Evolutionary conservation across 2,888 invertebrate species (phyloP).

Genomic region (Spilosoma lubricipeda): DNA sequence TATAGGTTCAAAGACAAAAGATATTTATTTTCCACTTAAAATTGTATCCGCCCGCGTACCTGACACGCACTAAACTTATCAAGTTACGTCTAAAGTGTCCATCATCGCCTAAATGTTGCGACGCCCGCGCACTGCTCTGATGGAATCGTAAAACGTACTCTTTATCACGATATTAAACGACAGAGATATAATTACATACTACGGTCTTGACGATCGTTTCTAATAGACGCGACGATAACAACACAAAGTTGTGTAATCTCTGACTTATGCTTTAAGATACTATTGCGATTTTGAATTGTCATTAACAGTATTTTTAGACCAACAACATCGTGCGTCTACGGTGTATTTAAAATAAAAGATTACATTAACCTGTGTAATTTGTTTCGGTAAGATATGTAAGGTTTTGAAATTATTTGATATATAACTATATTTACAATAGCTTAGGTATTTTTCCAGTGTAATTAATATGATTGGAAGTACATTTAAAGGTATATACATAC

Average conservation of each 20-base stretch:
- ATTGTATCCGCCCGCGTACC: slow-evolving; percentile 21
- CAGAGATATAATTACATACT: slow-evolving; percentile 36
- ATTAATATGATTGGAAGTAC: too few species aligned
- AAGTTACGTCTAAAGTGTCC: slow-evolving; percentile 65
- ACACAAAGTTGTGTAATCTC: slow-evolving; percentile 23
- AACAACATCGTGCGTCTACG: neutral
- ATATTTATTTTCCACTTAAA: neutral
- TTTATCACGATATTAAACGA: slow-evolving; percentile 60
- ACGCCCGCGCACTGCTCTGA: slow-evolving; percentile 55
- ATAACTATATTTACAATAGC: too few species aligned
- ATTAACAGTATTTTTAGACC: neutral
- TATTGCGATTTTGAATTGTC: slow-evolving; percentile 33
- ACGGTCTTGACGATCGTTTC: neutral
- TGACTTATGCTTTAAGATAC: slow-evolving; percentile 29
- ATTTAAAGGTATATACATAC: too few species aligned
- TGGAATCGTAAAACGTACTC: slow-evolving; percentile 59
- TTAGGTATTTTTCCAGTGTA: too few species aligned
- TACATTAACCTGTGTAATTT: neutral
- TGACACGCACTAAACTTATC: slow-evolving; percentile 56
- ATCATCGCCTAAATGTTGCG: slow-evolving; percentile 63
- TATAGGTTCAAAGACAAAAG: neutral
- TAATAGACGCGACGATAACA: slow-evolving; percentile 6
- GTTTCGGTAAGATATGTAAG: neutral
- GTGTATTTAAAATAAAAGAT: neutral
- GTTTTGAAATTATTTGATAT: too few species aligned